Conservation (phyloP, 2,113 vertebrate genomes). For the Misgurnus mizolepis region DNA sequence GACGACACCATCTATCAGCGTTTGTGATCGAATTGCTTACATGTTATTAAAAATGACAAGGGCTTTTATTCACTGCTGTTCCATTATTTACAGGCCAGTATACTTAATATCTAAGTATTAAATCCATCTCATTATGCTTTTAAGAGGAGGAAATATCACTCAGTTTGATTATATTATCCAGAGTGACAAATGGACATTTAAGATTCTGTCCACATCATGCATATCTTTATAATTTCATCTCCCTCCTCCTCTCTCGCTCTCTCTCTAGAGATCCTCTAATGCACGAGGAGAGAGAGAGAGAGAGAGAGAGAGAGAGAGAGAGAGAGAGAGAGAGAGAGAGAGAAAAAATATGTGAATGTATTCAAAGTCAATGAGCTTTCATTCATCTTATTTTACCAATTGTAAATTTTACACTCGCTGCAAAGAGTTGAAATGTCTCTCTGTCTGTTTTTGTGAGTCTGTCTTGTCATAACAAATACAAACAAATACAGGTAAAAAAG, state of each 20-base stretch:
- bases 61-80: slow-evolving; percentile 55
- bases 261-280: slow-evolving; percentile 37
- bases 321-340: neutral
- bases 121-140: slow-evolving; percentile 51
- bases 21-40: slow-evolving; percentile 52
- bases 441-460: neutral
- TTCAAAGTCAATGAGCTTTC: slow-evolving; percentile 35
- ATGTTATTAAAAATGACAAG: slow-evolving; percentile 59
- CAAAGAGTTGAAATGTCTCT: neutral
- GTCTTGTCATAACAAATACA: no score
- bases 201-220: slow-evolving; percentile 48
- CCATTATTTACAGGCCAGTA: slow-evolving; percentile 57
- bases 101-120: slow-evolving; percentile 56
- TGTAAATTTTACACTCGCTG: slow-evolving; percentile 2
- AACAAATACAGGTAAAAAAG: no score
- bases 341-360: neutral
- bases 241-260: slow-evolving; percentile 7
- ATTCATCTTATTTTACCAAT: slow-evolving; percentile 18
- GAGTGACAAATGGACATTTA: slow-evolving; percentile 56
- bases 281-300: neutral
- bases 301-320: neutral
- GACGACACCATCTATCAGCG: slow-evolving; percentile 43
- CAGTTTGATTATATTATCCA: slow-evolving; percentile 56
- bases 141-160: slow-evolving; percentile 46
- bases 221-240: slow-evolving; percentile 53